Evolutionary conservation across 2,113 vertebrate genomes (phyloP).

Genomic region (Nanorana parkeri): DNA sequence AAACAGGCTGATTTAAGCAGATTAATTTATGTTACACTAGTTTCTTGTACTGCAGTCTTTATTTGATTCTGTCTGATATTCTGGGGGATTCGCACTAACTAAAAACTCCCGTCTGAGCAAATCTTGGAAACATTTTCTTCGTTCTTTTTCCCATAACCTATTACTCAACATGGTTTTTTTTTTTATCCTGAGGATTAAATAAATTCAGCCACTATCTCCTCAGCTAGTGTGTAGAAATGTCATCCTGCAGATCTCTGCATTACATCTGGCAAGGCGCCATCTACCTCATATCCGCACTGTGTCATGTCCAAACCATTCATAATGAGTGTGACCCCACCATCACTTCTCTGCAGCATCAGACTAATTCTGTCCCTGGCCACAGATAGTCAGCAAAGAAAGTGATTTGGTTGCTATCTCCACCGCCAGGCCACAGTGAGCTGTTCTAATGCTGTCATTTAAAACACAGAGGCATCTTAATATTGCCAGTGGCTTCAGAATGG

Average conservation of each 20-base stretch:
- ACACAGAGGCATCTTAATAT: conserved; percentile 27
- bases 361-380: conserved; percentile 44
- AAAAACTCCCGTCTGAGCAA: background rate
- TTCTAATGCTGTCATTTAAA: conserved; percentile 35
- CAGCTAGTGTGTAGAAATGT: conserved; percentile 53
- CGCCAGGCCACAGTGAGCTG: conserved; percentile 17
- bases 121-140: conserved; percentile 33
- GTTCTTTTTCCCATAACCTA: conserved; percentile 53
- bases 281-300: conserved; percentile 56
- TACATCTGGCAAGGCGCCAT: conserved; percentile 55
- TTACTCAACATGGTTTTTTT: conserved; percentile 43
- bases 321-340: conserved; percentile 54
- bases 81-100: background rate
- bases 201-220: conserved; percentile 50
- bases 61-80: conserved; percentile 38
- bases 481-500: conserved; percentile 9
- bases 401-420: conserved; percentile 36
- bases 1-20: conserved; percentile 3
- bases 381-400: conserved; percentile 39
- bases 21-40: conserved; percentile 27
- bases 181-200: conserved; percentile 45
- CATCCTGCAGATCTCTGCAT: conserved; percentile 57
- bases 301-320: conserved; percentile 55
- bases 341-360: conserved; percentile 53
- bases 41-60: conserved; percentile 1